Evolutionary conservation across 2,113 vertebrate genomes (phyloP).

Genomic region (Boleophthalmus pectinirostris): DNA sequence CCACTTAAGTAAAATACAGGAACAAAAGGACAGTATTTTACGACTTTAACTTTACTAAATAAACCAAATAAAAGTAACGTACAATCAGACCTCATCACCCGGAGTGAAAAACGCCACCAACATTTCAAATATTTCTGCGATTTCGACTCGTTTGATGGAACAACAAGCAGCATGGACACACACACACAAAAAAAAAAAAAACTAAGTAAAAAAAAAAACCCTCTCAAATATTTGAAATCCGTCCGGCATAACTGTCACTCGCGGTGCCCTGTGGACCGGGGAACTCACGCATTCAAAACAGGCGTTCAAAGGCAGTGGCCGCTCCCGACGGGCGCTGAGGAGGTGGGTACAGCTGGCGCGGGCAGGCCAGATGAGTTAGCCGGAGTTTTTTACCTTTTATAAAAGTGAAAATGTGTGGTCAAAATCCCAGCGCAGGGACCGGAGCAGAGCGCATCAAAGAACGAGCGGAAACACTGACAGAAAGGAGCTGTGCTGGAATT

Average conservation of each 20-base stretch:
- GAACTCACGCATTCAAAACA: slow-evolving; percentile 35
- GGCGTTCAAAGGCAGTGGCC: slow-evolving; percentile 64
- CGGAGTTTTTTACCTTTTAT: slow-evolving; percentile 25
- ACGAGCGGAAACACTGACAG: slow-evolving; percentile 48
- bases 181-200: slow-evolving; percentile 11
- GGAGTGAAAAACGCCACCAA: slow-evolving; percentile 6
- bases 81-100: not conserved
- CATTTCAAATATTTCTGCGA: slow-evolving; percentile 11
- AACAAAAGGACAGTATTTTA: too few relatives aligned
- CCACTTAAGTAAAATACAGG: too few relatives aligned
- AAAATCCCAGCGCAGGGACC: slow-evolving; percentile 53
- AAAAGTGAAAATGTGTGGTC: slow-evolving; percentile 43
- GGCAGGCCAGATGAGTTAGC: slow-evolving; percentile 25
- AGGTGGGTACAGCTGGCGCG: slow-evolving; percentile 54
- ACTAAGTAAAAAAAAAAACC: slow-evolving; percentile 1
- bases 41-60: too few relatives aligned
- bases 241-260: slow-evolving; percentile 61
- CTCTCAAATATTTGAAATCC: slow-evolving; percentile 57
- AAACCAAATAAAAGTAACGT: not conserved
- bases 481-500: slow-evolving; percentile 23
- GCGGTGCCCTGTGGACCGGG: slow-evolving; percentile 16
- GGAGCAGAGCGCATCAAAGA: slow-evolving; percentile 67
- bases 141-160: slow-evolving; percentile 6
- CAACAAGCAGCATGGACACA: slow-evolving; percentile 7
- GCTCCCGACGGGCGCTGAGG: slow-evolving; percentile 8